Evolutionary conservation across 2,888 invertebrate genomes (phyloP).

Genomic region (Chrysodeixis includens): DNA sequence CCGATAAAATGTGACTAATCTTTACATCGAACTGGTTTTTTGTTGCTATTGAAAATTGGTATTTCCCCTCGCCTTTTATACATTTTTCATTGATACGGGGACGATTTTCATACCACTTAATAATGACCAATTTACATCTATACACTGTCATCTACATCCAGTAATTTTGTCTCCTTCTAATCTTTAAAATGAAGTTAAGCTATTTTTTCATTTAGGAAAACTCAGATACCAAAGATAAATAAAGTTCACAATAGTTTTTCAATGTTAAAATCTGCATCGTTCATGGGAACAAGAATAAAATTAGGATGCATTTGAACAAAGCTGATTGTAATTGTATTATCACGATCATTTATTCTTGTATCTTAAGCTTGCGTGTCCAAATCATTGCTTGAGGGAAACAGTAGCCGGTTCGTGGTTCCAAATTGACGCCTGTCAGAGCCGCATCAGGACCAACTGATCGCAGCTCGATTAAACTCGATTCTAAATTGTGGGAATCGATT

Average conservation of each 20-base stretch:
- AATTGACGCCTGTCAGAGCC: slow-evolving; percentile 79
- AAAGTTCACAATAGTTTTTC: no score
- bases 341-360: slow-evolving; percentile 17
- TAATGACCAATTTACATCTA: neutral
- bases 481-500: slow-evolving; percentile 80
- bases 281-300: neutral
- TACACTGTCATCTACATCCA: neutral
- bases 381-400: slow-evolving; percentile 72
- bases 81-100: neutral
- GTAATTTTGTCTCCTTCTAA: neutral
- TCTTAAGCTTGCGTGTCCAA: slow-evolving; percentile 72
- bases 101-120: neutral
- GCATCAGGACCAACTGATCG: slow-evolving; percentile 58
- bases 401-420: slow-evolving; percentile 73
- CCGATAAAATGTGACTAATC: slow-evolving; percentile 9
- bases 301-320: neutral
- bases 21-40: neutral
- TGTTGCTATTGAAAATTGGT: neutral
- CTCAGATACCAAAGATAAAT: no score
- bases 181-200: no score
- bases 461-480: slow-evolving; percentile 64
- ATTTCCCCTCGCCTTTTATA: neutral
- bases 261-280: neutral
- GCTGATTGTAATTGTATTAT: slow-evolving; percentile 11
- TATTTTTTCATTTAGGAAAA: no score